These are phyloP conservation scores for Lophius americanus DNA, from an alignment of 2,797 vertebrate genomes.

Conservation along the genomic window DNA sequence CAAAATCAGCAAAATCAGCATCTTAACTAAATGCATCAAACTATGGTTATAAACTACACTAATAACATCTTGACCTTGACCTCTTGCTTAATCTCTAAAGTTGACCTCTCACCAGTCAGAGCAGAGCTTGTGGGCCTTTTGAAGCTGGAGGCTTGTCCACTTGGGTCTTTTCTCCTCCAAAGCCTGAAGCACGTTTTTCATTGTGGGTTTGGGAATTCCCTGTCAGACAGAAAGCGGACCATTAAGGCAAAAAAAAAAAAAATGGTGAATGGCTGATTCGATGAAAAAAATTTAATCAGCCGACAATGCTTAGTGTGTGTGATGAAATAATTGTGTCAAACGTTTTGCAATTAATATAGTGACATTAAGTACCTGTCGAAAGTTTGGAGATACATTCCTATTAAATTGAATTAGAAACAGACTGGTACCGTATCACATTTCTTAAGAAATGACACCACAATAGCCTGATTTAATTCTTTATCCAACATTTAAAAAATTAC, in stretches of 20 bases:
- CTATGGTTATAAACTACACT: constrained; percentile 23
- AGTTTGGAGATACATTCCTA: no score
- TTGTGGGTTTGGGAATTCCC: constrained; percentile 84
- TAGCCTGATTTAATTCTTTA: neutral
- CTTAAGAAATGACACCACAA: neutral
- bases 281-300: constrained; percentile 14
- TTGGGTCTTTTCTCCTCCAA: constrained; percentile 90
- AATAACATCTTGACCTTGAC: constrained; percentile 38
- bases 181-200: constrained; percentile 87
- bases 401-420: no score
- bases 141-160: constrained; percentile 89
- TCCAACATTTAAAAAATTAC: neutral
- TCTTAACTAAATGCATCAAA: constrained; percentile 12
- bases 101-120: constrained; percentile 83
- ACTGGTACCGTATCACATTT: no score
- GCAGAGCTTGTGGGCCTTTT: constrained; percentile 89
- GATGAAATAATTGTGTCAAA: neutral
- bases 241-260: constrained; percentile 21
- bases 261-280: neutral
- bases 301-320: neutral
- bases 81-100: constrained; percentile 19
- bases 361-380: neutral
- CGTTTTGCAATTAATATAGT: neutral
- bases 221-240: constrained; percentile 32
- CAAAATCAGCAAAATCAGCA: constrained; percentile 23